Conservation (phyloP, 2,113 vertebrate genomes). For the Megaceryle torquata region DNA sequence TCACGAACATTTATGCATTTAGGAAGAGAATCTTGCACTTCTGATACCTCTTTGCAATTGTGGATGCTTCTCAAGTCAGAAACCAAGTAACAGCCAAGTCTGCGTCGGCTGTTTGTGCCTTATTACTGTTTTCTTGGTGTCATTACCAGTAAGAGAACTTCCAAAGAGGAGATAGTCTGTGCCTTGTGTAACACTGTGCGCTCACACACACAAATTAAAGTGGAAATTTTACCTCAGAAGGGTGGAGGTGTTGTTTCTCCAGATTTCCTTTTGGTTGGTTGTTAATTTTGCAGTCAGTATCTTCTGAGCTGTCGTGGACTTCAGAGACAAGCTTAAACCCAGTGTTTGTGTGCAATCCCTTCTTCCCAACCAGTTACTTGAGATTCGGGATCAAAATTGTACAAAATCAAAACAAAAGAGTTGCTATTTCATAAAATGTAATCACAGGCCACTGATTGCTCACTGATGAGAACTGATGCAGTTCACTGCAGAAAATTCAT, state of each 20-base stretch:
- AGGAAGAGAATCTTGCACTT: background rate
- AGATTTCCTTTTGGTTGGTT: background rate
- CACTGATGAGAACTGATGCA: slow-evolving; percentile 40
- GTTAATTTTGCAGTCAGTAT: background rate
- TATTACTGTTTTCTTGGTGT: background rate
- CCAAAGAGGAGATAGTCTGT: background rate
- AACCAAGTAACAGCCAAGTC: background rate
- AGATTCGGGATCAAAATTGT: slow-evolving; percentile 9
- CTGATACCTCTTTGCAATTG: slow-evolving; percentile 8
- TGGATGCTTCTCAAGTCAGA: background rate
- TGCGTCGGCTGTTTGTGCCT: background rate
- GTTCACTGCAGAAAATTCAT: slow-evolving; percentile 11
- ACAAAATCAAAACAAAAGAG: slow-evolving; percentile 39
- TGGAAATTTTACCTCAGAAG: background rate
- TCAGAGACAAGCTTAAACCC: background rate
- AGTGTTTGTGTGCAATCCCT: background rate
- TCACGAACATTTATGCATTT: background rate
- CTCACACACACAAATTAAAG: background rate
- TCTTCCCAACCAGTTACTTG: background rate
- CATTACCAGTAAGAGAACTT: background rate
- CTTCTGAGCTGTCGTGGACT: background rate
- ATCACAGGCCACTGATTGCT: slow-evolving; percentile 34
- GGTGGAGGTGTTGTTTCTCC: background rate
- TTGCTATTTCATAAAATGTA: slow-evolving; percentile 36
- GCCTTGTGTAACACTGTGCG: background rate